Evolutionary conservation across 2,888 invertebrate genomes (phyloP).

Genomic region (Cephonodes hylas): DNA sequence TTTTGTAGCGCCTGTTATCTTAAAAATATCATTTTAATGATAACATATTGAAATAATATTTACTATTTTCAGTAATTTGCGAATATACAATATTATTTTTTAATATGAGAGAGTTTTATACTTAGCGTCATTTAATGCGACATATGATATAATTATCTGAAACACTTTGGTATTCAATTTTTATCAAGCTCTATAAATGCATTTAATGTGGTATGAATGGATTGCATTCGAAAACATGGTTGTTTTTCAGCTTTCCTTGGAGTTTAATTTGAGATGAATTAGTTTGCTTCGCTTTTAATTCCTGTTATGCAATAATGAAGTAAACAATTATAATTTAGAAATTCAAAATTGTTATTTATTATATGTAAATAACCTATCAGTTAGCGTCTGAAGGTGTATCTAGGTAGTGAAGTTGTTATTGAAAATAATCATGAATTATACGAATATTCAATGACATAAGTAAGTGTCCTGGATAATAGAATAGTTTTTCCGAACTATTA

Average conservation of each 20-base stretch:
- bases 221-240: slow-evolving; percentile 72
- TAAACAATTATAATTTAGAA: slow-evolving; percentile 38
- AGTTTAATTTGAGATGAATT: slow-evolving; percentile 53
- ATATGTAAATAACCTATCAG: slow-evolving; percentile 65
- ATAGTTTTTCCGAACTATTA: slow-evolving; percentile 27
- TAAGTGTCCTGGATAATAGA: slow-evolving; percentile 52
- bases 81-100: no score
- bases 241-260: slow-evolving; percentile 77
- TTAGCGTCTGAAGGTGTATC: slow-evolving; percentile 64
- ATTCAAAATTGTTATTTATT: slow-evolving; percentile 43
- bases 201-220: slow-evolving; percentile 43
- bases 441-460: slow-evolving; percentile 63
- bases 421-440: slow-evolving; percentile 65
- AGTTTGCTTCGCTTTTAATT: slow-evolving; percentile 44
- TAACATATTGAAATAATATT: no score
- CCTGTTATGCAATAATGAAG: slow-evolving; percentile 39
- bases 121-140: not conserved
- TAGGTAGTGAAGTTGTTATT: slow-evolving; percentile 59
- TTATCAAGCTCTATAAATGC: slow-evolving; percentile 12
- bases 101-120: not conserved
- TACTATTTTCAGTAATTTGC: no score
- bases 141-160: not conserved
- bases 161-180: not conserved
- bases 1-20: not conserved
- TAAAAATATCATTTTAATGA: no score